Percentiles rank a stretch among this genome's conserved stretches.
Evolutionary conservation across 2,113 vertebrate species (phyloP).

Genomic region (Anoura caudifer): DNA sequence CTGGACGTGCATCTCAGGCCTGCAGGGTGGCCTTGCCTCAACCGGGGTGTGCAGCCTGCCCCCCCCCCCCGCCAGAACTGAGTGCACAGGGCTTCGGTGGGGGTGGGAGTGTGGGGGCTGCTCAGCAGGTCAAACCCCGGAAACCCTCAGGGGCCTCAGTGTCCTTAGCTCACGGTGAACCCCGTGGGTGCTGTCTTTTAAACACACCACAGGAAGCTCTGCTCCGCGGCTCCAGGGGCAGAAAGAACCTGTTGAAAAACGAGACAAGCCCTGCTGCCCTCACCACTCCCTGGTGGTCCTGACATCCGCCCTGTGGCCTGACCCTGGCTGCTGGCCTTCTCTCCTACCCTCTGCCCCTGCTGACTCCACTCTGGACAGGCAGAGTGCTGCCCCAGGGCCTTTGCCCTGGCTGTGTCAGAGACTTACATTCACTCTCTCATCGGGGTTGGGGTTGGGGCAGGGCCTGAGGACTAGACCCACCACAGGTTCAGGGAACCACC

Average conservation of each 20-base stretch:
- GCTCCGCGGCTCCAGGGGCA: not conserved
- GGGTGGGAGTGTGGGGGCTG: not conserved
- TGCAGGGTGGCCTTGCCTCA: not conserved
- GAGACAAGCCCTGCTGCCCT: not conserved
- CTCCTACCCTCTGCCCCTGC: not conserved
- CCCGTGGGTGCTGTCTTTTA: not conserved
- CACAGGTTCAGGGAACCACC: rapidly evolving
- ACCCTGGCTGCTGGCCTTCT: rapidly evolving
- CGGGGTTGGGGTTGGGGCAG: not conserved
- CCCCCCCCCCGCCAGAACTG: not conserved
- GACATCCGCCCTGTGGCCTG: rapidly evolving
- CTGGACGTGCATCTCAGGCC: not conserved
- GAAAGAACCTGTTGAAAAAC: rapidly evolving
- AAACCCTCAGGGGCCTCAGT: rapidly evolving
- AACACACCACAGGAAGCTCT: rapidly evolving
- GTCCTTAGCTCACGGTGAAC: rapidly evolving
- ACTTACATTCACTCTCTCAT: not conserved
- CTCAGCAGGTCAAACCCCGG: not conserved
- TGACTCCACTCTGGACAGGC: not conserved
- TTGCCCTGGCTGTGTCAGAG: not conserved
- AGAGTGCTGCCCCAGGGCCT: not conserved
- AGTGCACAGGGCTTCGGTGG: rapidly evolving
- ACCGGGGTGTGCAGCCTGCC: not conserved
- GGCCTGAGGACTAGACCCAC: not conserved
- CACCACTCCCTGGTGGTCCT: rapidly evolving